phyloP scores from a whole-genome alignment of 2,888 invertebrate species.

The Ditylenchus weischeri region DNA sequence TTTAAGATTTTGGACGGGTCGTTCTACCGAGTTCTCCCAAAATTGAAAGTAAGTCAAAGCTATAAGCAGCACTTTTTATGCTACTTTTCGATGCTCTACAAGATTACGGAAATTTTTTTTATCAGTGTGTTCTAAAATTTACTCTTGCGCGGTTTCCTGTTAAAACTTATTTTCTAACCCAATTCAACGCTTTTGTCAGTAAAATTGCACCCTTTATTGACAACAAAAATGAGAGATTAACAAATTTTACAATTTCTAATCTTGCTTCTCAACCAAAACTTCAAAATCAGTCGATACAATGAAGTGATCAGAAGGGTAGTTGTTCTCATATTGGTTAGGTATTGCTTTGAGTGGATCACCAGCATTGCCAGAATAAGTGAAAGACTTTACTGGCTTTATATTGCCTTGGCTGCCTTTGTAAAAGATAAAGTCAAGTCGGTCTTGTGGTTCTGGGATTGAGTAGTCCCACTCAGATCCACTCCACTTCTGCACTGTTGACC shows the following conservation, averaged over 20 bases:
- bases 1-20: too few relatives aligned
- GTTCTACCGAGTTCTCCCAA: too few relatives aligned
- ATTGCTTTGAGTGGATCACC: conserved; percentile 39
- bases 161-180: too few relatives aligned
- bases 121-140: too few relatives aligned
- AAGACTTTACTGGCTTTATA: conserved; percentile 23
- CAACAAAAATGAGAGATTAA: too few relatives aligned
- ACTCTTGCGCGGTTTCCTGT: too few relatives aligned
- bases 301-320: conserved; percentile 56
- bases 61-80: too few relatives aligned
- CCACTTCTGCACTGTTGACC: conserved; percentile 40
- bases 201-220: too few relatives aligned
- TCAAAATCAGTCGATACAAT: conserved; percentile 49
- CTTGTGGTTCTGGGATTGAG: conserved; percentile 46
- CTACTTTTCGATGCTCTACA: too few relatives aligned
- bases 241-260: not conserved
- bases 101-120: too few relatives aligned
- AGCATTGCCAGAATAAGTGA: conserved; percentile 39
- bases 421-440: conserved; percentile 49
- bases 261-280: not conserved
- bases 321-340: conserved; percentile 51
- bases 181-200: too few relatives aligned
- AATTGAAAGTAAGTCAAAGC: too few relatives aligned
- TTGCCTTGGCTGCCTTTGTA: conserved; percentile 26
- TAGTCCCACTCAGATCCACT: conserved; percentile 31